phyloP scores from a whole-genome alignment of 1,140 invertebrate species.

The Neuroterus valhalla region DNA sequence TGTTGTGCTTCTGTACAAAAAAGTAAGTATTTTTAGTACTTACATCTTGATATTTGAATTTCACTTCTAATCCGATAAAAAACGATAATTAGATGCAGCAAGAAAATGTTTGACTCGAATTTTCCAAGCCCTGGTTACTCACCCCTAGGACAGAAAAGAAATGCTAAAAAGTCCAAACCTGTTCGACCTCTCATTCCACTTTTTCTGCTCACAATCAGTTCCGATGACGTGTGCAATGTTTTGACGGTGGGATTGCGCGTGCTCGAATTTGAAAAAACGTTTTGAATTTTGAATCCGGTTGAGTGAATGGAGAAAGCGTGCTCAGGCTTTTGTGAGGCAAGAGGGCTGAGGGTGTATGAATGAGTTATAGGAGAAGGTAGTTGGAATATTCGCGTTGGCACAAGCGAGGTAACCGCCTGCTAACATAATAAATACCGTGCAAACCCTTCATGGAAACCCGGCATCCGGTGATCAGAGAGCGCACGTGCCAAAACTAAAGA shows the following conservation, averaged over 20 bases:
- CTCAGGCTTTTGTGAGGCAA: background rate
- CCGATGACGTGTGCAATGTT: background rate
- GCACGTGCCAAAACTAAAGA: conserved; percentile 61
- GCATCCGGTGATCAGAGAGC: conserved; percentile 58
- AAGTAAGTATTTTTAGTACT: background rate
- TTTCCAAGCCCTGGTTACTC: too few relatives aligned
- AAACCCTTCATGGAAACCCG: conserved; percentile 52
- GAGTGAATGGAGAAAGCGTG: background rate
- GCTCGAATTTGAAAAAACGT: background rate
- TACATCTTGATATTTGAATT: too few relatives aligned
- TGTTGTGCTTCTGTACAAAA: background rate
- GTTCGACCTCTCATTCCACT: background rate
- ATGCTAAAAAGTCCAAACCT: too few relatives aligned
- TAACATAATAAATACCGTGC: conserved; percentile 59
- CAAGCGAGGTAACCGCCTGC: conserved; percentile 47
- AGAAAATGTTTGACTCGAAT: too few relatives aligned
- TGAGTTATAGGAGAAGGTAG: conserved; percentile 9
- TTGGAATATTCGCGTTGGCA: conserved; percentile 17
- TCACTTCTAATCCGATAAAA: too few relatives aligned
- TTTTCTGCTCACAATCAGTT: too few relatives aligned
- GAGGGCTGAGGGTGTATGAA: conserved; percentile 1
- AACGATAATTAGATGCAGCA: too few relatives aligned
- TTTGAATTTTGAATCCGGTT: background rate
- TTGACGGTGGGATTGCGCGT: background rate
- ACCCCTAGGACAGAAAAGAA: too few relatives aligned